Conservation (phyloP, 2,888 invertebrate genomes). For the Acleris holmiana region DNA sequence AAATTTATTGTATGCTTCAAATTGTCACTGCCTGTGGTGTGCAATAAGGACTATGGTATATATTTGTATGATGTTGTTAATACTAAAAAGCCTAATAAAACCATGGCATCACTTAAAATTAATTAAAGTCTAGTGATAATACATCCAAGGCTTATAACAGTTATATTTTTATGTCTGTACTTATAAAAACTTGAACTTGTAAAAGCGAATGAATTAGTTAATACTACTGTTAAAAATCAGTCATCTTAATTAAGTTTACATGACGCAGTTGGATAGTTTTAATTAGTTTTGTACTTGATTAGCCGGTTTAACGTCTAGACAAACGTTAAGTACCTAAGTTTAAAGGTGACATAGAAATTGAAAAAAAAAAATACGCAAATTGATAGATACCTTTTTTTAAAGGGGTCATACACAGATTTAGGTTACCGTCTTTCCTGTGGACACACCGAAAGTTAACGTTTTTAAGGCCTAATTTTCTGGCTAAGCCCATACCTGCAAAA, state of each 20-base stretch:
- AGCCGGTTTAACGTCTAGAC: neutral
- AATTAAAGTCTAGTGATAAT: constrained; percentile 17
- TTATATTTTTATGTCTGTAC: constrained; percentile 11
- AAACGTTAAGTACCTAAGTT: neutral
- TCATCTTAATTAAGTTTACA: constrained; percentile 21
- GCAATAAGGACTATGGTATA: too few species aligned
- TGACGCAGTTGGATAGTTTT: neutral
- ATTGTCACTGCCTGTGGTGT: too few species aligned
- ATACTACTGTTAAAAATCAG: constrained; percentile 15
- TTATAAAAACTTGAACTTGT: constrained; percentile 14
- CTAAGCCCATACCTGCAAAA: too few species aligned
- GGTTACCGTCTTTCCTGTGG: too few species aligned
- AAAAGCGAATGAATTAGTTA: constrained; percentile 27
- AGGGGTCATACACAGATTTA: too few species aligned
- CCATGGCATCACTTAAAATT: neutral
- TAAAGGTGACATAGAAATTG: neutral
- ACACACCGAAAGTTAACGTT: too few species aligned
- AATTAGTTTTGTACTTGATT: constrained; percentile 7
- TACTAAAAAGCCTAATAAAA: neutral
- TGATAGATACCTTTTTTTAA: constrained; percentile 5
- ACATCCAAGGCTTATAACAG: constrained; percentile 3
- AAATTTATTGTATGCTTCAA: too few species aligned
- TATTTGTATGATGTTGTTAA: neutral
- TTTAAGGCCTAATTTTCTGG: too few species aligned
- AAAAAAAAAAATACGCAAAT: neutral